Evolutionary conservation across 2,888 invertebrate genomes (phyloP).

Genomic region (Hetaerina titia): DNA sequence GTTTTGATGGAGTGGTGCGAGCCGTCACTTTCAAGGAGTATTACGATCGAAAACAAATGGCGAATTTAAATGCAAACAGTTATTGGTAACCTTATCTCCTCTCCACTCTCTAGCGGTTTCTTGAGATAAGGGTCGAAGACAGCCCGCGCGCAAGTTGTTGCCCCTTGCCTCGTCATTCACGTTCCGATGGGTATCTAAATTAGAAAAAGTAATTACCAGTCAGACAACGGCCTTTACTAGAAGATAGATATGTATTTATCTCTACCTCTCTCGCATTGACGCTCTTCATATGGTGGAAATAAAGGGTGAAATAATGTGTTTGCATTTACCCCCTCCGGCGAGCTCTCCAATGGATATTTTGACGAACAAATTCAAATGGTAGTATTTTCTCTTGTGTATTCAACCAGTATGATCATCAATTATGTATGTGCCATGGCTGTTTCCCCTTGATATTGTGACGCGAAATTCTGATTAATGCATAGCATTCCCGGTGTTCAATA

Average conservation of each 20-base stretch:
- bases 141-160: not conserved
- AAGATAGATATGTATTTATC: conserved; percentile 16
- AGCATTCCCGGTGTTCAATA: no score
- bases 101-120: not conserved
- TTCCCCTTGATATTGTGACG: not conserved
- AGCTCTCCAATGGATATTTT: not conserved
- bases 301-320: not conserved
- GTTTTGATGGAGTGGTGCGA: not conserved
- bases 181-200: not conserved
- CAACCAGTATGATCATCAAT: not conserved
- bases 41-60: conserved; percentile 2
- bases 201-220: conserved; percentile 32
- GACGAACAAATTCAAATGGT: not conserved
- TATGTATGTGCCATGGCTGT: not conserved
- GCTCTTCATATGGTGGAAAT: not conserved
- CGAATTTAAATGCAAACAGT: not conserved
- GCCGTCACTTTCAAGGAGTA: not conserved
- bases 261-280: not conserved
- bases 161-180: not conserved
- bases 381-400: not conserved
- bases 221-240: not conserved
- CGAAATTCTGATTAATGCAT: no score
- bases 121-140: not conserved
- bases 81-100: conserved; percentile 19
- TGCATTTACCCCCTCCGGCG: not conserved